Conservation (phyloP, 1,140 invertebrate species). For the Bombus soroeensis region DNA sequence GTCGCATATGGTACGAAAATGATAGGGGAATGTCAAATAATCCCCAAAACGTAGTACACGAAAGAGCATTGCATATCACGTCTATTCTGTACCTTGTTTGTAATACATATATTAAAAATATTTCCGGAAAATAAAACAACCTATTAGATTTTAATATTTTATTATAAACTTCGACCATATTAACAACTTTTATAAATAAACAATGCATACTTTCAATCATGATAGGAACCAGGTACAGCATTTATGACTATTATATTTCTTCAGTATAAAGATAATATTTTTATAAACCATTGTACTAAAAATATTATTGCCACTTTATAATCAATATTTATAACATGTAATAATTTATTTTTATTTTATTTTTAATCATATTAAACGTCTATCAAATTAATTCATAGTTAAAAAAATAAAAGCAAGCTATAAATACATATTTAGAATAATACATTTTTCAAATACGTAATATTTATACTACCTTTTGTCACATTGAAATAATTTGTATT, state of each 20-base stretch:
- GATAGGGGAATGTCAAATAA: no score
- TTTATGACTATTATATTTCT: conserved; percentile 41
- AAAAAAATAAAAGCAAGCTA: conserved; percentile 19
- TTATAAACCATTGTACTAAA: conserved; percentile 17
- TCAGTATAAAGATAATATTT: conserved; percentile 29
- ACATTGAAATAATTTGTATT: conserved; percentile 24
- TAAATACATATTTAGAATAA: neutral
- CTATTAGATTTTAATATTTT: conserved; percentile 44
- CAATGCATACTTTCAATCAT: conserved; percentile 58
- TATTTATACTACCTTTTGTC: neutral
- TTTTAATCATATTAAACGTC: conserved; percentile 4
- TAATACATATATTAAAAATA: conserved; percentile 10
- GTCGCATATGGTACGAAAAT: neutral
- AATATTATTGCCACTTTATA: conserved; percentile 39
- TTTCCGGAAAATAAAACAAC: neutral
- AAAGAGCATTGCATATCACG: no score
- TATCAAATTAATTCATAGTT: conserved; percentile 18
- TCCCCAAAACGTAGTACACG: no score
- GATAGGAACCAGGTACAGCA: conserved; percentile 62
- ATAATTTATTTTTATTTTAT: conserved; percentile 26
- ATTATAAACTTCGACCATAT: conserved; percentile 54
- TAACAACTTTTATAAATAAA: conserved; percentile 66
- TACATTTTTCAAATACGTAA: neutral
- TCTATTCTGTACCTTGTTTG: no score
- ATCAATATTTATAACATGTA: conserved; percentile 28